phyloP scores from a whole-genome alignment of 2,888 invertebrate genomes.

The Lamellibrachia columna region DNA sequence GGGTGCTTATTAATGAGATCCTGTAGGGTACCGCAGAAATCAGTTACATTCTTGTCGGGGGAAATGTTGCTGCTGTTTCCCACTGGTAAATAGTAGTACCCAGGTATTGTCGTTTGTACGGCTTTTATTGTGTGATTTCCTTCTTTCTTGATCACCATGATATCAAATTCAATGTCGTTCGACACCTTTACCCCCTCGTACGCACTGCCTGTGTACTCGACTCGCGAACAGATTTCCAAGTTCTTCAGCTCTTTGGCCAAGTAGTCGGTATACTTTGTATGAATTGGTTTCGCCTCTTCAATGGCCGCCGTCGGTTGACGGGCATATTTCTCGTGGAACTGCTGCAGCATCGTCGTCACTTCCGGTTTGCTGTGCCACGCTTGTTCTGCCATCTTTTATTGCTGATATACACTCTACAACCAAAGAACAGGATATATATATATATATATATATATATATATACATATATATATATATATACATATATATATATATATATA shows the following conservation, averaged over 20 bases:
- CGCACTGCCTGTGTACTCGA: constrained; percentile 32
- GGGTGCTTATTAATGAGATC: neutral
- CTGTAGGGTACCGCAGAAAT: neutral
- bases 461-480: neutral
- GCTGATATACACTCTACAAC: neutral
- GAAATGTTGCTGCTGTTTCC: neutral
- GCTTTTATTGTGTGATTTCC: neutral
- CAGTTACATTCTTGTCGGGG: neutral
- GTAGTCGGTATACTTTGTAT: neutral
- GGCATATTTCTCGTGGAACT: constrained; percentile 6
- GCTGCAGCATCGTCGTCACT: neutral
- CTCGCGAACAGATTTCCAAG: neutral
- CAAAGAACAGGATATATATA: neutral
- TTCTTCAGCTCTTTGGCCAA: neutral
- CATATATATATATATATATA: neutral
- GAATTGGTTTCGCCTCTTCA: neutral
- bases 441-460: neutral
- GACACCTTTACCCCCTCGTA: constrained; percentile 34
- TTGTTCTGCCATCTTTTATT: neutral
- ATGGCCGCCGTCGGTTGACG: neutral
- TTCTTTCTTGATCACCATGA: constrained; percentile 18
- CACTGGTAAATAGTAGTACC: neutral
- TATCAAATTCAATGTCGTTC: neutral
- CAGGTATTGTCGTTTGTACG: neutral
- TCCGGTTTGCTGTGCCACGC: neutral